These are phyloP conservation scores for Pachydiplax longipennis DNA, from an alignment of 2,888 invertebrate genomes.

Conservation along the genomic window DNA sequence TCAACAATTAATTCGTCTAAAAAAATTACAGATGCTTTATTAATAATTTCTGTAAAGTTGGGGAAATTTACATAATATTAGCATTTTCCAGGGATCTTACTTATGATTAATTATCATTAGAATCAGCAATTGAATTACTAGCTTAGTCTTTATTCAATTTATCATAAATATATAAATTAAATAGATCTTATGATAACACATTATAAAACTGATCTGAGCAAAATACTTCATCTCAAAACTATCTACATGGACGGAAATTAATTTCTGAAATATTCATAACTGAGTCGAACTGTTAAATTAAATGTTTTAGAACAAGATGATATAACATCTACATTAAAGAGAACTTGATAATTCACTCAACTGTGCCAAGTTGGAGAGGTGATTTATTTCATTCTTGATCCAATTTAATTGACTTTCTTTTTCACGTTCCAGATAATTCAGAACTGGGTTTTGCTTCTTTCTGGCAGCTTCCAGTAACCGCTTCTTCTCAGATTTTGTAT, in stretches of 20 bases:
- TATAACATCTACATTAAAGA: background rate
- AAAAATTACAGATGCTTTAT: too few species aligned
- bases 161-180: too few species aligned
- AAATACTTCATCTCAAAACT: too few species aligned
- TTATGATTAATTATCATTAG: too few species aligned
- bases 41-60: too few species aligned
- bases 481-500: background rate
- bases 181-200: too few species aligned
- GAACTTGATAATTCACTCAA: conserved; percentile 49
- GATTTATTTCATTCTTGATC: conserved; percentile 67
- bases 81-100: too few species aligned
- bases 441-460: background rate
- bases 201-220: too few species aligned
- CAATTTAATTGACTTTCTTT: conserved; percentile 65
- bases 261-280: background rate
- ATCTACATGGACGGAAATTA: background rate
- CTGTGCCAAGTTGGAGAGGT: conserved; percentile 64
- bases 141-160: too few species aligned
- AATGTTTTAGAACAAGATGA: background rate
- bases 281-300: background rate
- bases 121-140: too few species aligned
- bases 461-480: background rate
- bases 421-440: conserved; percentile 60
- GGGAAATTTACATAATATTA: too few species aligned
- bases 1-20: too few species aligned